Base-by-base conservation (phyloP, 2,113 vertebrate species). In the Todiramphus saurophagus region DNA sequence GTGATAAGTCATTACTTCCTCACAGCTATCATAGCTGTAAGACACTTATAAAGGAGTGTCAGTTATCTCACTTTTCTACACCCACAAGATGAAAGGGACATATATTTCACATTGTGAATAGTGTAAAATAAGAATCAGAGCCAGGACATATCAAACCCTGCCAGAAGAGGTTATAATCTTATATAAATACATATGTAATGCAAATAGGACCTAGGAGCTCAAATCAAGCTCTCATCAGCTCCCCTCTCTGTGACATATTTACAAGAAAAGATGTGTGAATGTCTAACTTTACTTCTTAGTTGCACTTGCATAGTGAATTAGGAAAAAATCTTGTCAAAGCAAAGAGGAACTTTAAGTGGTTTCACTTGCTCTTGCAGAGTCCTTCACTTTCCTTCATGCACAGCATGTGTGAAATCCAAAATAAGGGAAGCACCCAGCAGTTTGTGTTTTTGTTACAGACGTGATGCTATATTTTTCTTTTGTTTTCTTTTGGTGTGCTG, bases 1-100 rank as follows among this genome's bases (percentile, higher is more conserved):
- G 70, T 90, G 93, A 62, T 59, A 95, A 90, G 63, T 62, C 91
- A 91, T 88, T 96, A 66, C 59, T 24, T 85, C n/a, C 31, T 91
- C 83, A 85, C 67, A 93, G 78, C 31, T 93, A 66, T 89, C 53
- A 51, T 23, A 73, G 27, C 58, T 90, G 63, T 76, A 89, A 91
- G 59, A 50, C n/a, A 55, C 44, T 80, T 25, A 50, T 33, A 41
- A 55, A 55, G 21, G 31, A 41, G 19, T 75, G 53, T 60, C 77
- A 87, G 76, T 76, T 76, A 16, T 85, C 31, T 77, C 33, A 73
- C 44, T 91, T 83, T 72, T 68, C 33, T 13, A 62, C 16, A 66
- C 25, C 73, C 28, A 23, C 7, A 73, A 73, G 55, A 55, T 64
- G 69, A 92, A 89, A 85, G 12, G 31, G 44, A 37, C 4, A 10